Evolutionary conservation across 1,140 invertebrate genomes (phyloP).

Genomic region (Rhizoglyphus robini): DNA sequence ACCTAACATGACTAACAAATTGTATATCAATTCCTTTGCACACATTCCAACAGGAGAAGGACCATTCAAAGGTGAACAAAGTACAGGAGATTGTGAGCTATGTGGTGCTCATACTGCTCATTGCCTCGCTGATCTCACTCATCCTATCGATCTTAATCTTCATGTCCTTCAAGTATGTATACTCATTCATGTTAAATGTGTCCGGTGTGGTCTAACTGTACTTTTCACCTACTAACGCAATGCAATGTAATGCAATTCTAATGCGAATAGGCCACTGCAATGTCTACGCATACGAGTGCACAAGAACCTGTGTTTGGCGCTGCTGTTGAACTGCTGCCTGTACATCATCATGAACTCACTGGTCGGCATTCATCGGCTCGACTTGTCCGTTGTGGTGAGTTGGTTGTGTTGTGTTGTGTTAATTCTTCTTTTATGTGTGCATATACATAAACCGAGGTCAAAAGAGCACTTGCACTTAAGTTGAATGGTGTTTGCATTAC

Average conservation of each 20-base stretch:
- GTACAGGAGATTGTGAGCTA: slow-evolving; percentile 26
- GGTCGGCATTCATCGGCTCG: slow-evolving; percentile 20
- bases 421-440: too few species aligned
- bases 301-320: slow-evolving; percentile 38
- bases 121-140: slow-evolving; percentile 34
- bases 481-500: too few species aligned
- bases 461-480: too few species aligned
- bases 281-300: slow-evolving; percentile 40
- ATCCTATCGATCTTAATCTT: slow-evolving; percentile 35
- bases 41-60: slow-evolving; percentile 18
- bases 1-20: too few species aligned
- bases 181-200: too few species aligned
- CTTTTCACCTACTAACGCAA: neutral
- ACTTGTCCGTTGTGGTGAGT: neutral
- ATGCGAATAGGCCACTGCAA: slow-evolving; percentile 34
- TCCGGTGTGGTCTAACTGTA: neutral
- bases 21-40: too few species aligned
- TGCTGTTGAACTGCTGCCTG: slow-evolving; percentile 35
- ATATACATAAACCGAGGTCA: too few species aligned
- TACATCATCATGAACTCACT: slow-evolving; percentile 35
- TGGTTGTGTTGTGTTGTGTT: too few species aligned
- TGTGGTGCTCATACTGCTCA: slow-evolving; percentile 36
- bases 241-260: neutral
- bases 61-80: neutral
- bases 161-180: slow-evolving; percentile 36